phyloP scores from a whole-genome alignment of 2,888 invertebrate genomes.

The Cecidostiba fungosa region DNA sequence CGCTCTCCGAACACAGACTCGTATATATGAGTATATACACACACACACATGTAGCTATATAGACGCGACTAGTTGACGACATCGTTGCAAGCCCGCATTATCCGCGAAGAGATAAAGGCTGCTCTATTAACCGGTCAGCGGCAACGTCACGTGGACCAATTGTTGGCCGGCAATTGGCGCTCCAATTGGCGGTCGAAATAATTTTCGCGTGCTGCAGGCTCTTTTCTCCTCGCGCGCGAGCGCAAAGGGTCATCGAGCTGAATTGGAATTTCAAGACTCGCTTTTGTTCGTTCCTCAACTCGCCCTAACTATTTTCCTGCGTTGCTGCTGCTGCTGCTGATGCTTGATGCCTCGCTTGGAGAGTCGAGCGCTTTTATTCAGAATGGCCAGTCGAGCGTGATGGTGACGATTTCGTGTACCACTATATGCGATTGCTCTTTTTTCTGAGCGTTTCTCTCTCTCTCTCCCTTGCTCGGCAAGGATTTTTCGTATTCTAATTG shows the following conservation, averaged over 20 bases:
- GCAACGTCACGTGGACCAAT: conserved; percentile 72
- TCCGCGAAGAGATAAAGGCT: conserved; percentile 35
- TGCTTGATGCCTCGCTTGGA: not conserved
- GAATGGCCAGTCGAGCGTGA: conserved; percentile 19
- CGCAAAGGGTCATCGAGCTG: conserved; percentile 66
- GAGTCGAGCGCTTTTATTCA: conserved; percentile 24
- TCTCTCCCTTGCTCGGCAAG: not conserved
- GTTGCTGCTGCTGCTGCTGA: not conserved
- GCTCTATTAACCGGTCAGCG: conserved; percentile 20
- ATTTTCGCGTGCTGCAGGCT: conserved; percentile 64
- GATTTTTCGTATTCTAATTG: conserved; percentile 46
- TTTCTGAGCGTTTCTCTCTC: not conserved
- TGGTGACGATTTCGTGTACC: conserved; percentile 26
- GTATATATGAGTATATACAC: not conserved
- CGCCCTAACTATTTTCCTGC: conserved; percentile 45
- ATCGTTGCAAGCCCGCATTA: conserved; percentile 14
- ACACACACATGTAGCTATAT: too few relatives aligned
- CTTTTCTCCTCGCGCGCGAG: conserved; percentile 31
- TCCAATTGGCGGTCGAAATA: conserved; percentile 72
- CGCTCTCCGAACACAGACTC: too few relatives aligned
- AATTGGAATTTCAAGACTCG: conserved; percentile 66
- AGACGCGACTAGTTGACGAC: conserved; percentile 6
- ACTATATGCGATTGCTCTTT: not conserved
- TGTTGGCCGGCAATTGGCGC: conserved; percentile 73
- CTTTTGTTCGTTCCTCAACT: conserved; percentile 54